Base-by-base conservation (phyloP, 2,113 vertebrate species). In the Drymodes brunneopygia region DNA sequence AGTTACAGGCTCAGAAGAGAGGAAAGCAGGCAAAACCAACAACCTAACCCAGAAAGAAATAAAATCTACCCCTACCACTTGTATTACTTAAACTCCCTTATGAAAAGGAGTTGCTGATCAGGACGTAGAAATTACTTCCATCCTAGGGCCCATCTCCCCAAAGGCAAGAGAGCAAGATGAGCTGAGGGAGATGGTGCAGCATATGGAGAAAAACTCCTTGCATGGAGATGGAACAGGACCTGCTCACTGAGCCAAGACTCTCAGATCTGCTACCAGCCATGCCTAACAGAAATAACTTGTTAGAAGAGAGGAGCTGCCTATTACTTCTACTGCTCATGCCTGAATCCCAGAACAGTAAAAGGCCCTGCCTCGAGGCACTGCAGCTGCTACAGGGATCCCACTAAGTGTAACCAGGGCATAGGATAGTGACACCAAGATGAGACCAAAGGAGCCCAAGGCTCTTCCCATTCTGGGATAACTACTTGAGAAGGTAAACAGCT, bases 211-310 rank as follows among this genome's bases (percentile, higher is more conserved):
- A 50, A 83, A 18, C 12, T 65, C 31, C 50, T 36, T 5, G 0
- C 1, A 2, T 5, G 1, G 15, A 66, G 36, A 71, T 5, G 7
- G 48, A 71, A 31, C 2, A 1, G 38, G 35, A 78, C 44, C 38
- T 16, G 33, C 15, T 15, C 0, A 12, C 64, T 24, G 29, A 81
- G 65, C 51, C 62, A 15, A 10, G 25, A 17, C 50, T 51, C 47
- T 19, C 53, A 69, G 56, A 67, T 25, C 48, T 36, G 20, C 15
- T 6, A 61, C 28, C 51, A 92, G 33, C 29, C 16, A 58, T 0
- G 7, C 24, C 45, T 7, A 74, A 42, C 56, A 81, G 62, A 61
- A 89, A 80, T 45, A 35, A 31, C 75, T 23, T 29, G 15, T 9
- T 29, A 35, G 10, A 77, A 51, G 62, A 65, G 23, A 27, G 6